Conservation (phyloP, 2,797 vertebrate genomes). For the Falco concolor region DNA sequence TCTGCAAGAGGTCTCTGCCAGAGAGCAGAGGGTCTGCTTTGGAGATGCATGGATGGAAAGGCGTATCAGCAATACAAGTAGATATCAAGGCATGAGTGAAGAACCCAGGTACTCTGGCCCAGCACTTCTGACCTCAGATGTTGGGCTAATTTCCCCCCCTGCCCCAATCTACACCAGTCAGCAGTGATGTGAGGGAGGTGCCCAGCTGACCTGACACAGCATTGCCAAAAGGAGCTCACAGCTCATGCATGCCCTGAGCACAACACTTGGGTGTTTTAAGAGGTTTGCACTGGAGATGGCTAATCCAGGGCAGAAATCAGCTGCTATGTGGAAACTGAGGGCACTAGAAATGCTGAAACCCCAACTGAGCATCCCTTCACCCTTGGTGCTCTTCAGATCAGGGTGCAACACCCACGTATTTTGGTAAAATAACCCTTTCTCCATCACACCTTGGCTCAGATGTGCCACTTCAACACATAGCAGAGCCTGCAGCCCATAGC, state of each 20-base stretch:
- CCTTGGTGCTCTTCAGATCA: not conserved
- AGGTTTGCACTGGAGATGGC: not conserved
- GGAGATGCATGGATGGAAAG: not conserved
- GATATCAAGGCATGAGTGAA: not conserved
- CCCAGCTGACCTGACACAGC: not conserved
- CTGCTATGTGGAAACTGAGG: not conserved
- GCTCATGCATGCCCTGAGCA: rapidly evolving
- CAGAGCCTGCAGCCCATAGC: not conserved
- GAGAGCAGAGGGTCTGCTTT: not conserved
- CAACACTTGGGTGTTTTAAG: not conserved
- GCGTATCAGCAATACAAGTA: too few species aligned
- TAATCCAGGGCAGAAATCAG: not conserved
- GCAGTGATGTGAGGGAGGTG: not conserved
- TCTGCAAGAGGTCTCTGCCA: too few species aligned
- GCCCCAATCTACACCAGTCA: not conserved
- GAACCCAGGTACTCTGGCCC: not conserved
- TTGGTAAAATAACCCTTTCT: not conserved
- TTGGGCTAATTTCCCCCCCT: not conserved
- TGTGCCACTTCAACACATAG: not conserved
- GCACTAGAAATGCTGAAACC: not conserved
- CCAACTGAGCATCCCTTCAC: not conserved
- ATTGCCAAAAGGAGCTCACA: not conserved
- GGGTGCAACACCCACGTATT: not conserved
- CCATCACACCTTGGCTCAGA: not conserved
- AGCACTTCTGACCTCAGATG: not conserved